Evolutionary conservation across 2,888 invertebrate genomes (phyloP), one percentile per base, ranked within the genome.

Genomic region (Drosophila subsilvestris): DNA sequence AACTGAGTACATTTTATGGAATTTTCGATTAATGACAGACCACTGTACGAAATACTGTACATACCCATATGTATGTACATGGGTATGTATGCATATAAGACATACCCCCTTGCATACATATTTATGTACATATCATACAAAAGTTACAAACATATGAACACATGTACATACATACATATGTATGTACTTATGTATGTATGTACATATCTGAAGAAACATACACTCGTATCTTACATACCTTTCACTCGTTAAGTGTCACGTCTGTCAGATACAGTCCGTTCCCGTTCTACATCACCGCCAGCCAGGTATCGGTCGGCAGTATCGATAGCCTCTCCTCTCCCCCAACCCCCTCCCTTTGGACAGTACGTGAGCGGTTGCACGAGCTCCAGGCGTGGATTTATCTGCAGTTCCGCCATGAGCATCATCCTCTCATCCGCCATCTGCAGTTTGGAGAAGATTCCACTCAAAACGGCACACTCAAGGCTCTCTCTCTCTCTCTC

Each of bases 311-410:
- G 14, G 37, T 37, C 7, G 37, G 6, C 2, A n/a, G 37, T 37
- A 37, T 37, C 37, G 37, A 37, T 37, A n/a, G 37, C 37, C 14
- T 37, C 14, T 37, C 37, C n/a, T 7, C 7, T 6, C 37, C 14
- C 32, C 37, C 37, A 1, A 5, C 14, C 32, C 32, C 37, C 7
- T n/a, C 32, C 37, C 7, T n/a, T 7, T 7, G 37, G 7, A 37
- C 14, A 25, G 18, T 49, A 74, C 74, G 74, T 74, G 74, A 61
- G 56, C 61, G 54, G 49, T 49, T 57, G 74, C 73, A 73, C 57
- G 67, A 57, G 61, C 32, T 22, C 65, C 60, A 58, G 80, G 67
- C 78, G 72, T 74, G 72, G 84, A 86, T 86, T 75, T 80, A 79
- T 86, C 67, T 55, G 62, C 29, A 72, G 47, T 37, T 37, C 1